phyloP scores from a whole-genome alignment of 2,888 invertebrate species.

The Eupithecia pulchellata region DNA sequence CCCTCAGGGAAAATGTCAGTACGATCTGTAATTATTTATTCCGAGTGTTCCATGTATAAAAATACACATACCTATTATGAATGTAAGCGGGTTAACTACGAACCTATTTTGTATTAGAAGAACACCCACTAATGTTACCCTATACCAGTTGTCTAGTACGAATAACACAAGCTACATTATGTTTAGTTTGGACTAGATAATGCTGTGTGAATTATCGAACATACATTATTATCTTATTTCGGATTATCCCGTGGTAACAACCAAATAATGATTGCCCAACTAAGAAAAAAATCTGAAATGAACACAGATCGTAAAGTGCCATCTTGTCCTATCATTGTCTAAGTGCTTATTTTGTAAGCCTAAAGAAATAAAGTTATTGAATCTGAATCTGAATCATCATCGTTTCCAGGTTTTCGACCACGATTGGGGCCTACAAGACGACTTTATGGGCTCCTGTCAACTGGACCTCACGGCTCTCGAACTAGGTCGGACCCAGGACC shows the following conservation, averaged over 20 bases:
- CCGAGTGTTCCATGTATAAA: too few species aligned
- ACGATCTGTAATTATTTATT: too few species aligned
- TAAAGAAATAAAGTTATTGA: too few species aligned
- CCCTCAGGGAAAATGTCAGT: too few species aligned
- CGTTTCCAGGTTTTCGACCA: constrained; percentile 94
- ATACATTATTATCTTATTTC: background rate
- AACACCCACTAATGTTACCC: too few species aligned
- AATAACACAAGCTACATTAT: background rate
- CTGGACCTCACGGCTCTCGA: constrained; percentile 94
- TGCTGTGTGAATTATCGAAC: background rate
- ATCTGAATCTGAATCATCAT: too few species aligned
- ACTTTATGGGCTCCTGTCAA: constrained; percentile 97
- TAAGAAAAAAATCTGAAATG: background rate
- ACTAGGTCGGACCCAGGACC: constrained; percentile 90
- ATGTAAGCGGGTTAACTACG: too few species aligned
- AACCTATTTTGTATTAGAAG: too few species aligned
- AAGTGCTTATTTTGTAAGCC: too few species aligned
- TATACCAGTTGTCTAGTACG: too few species aligned
- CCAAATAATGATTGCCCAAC: background rate
- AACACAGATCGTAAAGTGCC: background rate
- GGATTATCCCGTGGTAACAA: background rate
- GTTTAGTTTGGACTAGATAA: background rate
- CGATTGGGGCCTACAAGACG: constrained; percentile 98
- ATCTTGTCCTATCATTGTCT: too few species aligned
- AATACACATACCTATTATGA: too few species aligned